Percentiles rank a stretch among this genome's conserved stretches.
Evolutionary conservation across 2,888 invertebrate species (phyloP).

Genomic region (Cataglyphis livida): DNA sequence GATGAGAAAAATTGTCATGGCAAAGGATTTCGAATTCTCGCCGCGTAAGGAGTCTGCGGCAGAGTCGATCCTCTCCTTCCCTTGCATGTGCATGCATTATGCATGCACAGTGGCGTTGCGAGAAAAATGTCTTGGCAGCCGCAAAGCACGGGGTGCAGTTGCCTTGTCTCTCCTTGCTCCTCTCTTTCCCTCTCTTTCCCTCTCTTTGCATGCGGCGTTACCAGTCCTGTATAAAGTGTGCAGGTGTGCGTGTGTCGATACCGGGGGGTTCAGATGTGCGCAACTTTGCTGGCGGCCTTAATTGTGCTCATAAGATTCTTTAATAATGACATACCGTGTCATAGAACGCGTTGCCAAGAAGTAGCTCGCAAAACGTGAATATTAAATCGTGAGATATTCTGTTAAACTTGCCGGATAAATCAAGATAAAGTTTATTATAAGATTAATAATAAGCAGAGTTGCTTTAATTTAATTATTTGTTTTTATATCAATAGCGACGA

Average conservation of each 20-base stretch:
- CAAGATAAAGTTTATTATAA: neutral
- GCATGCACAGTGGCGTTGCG: slow-evolving; percentile 70
- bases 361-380: neutral
- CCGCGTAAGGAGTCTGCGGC: slow-evolving; percentile 70
- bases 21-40: slow-evolving; percentile 77
- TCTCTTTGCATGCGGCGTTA: slow-evolving; percentile 26
- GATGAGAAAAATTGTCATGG: slow-evolving; percentile 62
- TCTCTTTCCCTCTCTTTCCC: neutral
- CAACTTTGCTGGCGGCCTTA: slow-evolving; percentile 22
- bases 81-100: slow-evolving; percentile 74
- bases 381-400: neutral
- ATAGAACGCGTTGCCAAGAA: too few relatives aligned
- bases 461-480: neutral
- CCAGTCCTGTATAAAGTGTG: neutral
- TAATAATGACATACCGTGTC: slow-evolving; percentile 21
- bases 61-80: slow-evolving; percentile 28
- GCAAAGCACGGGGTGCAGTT: slow-evolving; percentile 61
- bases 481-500: neutral
- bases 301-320: slow-evolving; percentile 15
- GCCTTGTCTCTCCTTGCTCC: slow-evolving; percentile 27
- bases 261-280: slow-evolving; percentile 19
- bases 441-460: neutral
- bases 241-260: slow-evolving; percentile 35
- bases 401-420: neutral
- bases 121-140: slow-evolving; percentile 73